Evolutionary conservation across 2,113 vertebrate genomes (phyloP).

Genomic region (Paracanthobrama guichenoti): DNA sequence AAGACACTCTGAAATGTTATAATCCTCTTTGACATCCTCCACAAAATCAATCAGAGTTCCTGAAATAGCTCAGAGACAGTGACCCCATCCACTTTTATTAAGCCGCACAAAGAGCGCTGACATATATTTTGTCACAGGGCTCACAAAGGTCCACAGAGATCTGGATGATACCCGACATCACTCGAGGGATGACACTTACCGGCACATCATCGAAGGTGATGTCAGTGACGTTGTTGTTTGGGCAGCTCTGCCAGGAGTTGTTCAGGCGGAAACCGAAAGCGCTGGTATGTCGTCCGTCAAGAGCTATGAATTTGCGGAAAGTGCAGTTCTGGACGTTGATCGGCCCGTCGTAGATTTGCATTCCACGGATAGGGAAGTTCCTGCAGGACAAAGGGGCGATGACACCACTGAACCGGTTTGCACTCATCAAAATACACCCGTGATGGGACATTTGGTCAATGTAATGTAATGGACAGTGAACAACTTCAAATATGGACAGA

Average conservation of each 20-base stretch:
- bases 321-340: constrained; percentile 94
- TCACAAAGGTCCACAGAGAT: not conserved
- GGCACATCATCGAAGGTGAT: constrained; percentile 89
- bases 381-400: constrained; percentile 63
- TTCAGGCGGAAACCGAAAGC: constrained; percentile 97
- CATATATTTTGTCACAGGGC: not conserved
- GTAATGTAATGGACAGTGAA: not conserved
- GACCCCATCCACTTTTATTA: constrained; percentile 19
- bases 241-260: constrained; percentile 98
- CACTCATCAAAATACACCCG: not conserved
- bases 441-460: not conserved
- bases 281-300: constrained; percentile 91
- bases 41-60: constrained; percentile 22
- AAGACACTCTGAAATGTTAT: constrained; percentile 19
- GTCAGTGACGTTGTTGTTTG: constrained; percentile 88
- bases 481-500: not conserved
- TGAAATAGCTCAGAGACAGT: constrained; percentile 28
- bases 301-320: constrained; percentile 87
- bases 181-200: constrained; percentile 73
- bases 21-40: constrained; percentile 36
- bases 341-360: constrained; percentile 95
- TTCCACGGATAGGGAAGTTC: constrained; percentile 91
- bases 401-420: not conserved
- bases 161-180: not conserved
- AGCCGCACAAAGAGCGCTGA: not conserved